Evolutionary conservation across 2,797 vertebrate species (phyloP).

Genomic region (Moxostoma hubbsi): DNA sequence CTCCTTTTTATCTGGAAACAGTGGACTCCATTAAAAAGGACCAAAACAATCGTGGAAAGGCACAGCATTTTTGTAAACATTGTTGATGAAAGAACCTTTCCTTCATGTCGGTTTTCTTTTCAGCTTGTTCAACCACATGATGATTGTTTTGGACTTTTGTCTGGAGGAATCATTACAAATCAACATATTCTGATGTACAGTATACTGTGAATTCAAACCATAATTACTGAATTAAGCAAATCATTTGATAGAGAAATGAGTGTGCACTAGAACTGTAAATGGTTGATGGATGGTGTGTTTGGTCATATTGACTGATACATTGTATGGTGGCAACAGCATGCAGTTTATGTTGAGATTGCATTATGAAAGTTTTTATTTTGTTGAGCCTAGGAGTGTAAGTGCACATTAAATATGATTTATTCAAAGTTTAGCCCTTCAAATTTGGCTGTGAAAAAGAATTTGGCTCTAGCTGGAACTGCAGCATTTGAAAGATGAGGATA

Average conservation of each 20-base stretch:
- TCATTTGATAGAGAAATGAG: constrained; percentile 27
- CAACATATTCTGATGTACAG: constrained; percentile 8
- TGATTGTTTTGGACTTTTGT: constrained; percentile 4
- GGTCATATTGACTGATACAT: constrained; percentile 6
- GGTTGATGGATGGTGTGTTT: constrained; percentile 29
- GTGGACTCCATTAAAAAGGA: constrained; percentile 51
- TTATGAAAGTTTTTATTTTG: constrained; percentile 45
- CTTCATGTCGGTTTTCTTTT: constrained; percentile 32
- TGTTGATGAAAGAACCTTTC: constrained; percentile 49
- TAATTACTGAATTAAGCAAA: constrained; percentile 17
- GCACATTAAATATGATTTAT: constrained; percentile 23
- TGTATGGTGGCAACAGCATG: constrained; percentile 11
- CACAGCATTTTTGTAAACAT: constrained; percentile 22
- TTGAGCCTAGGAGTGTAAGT: constrained; percentile 1
- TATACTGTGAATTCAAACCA: constrained; percentile 15
- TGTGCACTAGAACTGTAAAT: not conserved
- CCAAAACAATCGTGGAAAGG: constrained; percentile 43
- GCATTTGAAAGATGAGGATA: constrained; percentile 42
- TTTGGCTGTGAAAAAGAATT: constrained; percentile 47
- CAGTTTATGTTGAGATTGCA: constrained; percentile 38
- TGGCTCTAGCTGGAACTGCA: constrained; percentile 28
- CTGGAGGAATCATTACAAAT: constrained; percentile 22
- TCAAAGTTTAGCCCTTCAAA: constrained; percentile 15
- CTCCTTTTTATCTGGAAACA: constrained; percentile 43
- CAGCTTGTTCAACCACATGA: constrained; percentile 2